A percentile compares a stretch with the other conserved stretches of the same genome.
phyloP scores from a whole-genome alignment of 2,797 vertebrate genomes.

The Acrocephalus scirpaceus region DNA sequence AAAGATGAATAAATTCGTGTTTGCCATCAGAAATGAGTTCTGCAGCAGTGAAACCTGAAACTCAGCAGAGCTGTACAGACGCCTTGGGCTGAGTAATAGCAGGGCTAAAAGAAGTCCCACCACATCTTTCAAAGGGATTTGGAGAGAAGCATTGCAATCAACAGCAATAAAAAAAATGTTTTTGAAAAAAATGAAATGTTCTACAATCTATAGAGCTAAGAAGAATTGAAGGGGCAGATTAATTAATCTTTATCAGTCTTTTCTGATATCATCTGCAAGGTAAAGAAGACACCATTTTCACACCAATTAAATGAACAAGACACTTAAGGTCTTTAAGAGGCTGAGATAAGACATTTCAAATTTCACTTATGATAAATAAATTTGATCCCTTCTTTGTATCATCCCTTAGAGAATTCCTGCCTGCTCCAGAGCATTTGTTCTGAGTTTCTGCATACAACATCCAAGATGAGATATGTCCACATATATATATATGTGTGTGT shows the following conservation, averaged over 20 bases:
- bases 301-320: not conserved
- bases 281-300: not conserved
- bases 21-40: conserved; percentile 45
- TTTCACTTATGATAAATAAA: not conserved
- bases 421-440: not conserved
- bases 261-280: not conserved
- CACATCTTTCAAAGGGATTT: not conserved
- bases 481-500: accelerated
- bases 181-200: not conserved
- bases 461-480: not conserved
- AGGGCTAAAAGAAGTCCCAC: not conserved
- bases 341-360: not conserved
- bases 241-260: not conserved
- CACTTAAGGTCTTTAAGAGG: not conserved
- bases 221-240: not conserved
- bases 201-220: not conserved
- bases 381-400: not conserved
- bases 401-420: not conserved
- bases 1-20: not conserved
- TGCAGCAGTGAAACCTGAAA: conserved; percentile 50
- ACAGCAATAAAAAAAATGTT: not conserved
- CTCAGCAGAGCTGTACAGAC: not conserved
- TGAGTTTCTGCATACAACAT: not conserved
- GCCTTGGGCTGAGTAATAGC: not conserved
- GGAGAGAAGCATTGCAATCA: not conserved